These are phyloP conservation scores for Rhopilema esculentum DNA, from an alignment of 30 jellyfish, hydroid and myxozoan species.

Conservation along the genomic window DNA sequence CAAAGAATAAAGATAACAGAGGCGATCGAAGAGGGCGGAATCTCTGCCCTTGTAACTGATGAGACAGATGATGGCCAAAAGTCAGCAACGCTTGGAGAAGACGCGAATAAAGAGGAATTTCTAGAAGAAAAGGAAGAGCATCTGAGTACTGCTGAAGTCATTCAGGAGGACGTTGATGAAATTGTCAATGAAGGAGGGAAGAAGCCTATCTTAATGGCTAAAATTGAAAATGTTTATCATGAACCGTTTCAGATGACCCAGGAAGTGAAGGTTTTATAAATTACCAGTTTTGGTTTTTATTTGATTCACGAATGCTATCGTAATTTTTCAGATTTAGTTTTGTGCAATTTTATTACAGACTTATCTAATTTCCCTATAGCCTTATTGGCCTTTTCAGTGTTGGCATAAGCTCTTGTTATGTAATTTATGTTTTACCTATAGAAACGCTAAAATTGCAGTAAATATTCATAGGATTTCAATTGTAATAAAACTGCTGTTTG, in stretches of 20 bases:
- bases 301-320: background rate
- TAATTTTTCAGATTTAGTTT: too few relatives aligned
- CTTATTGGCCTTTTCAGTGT: background rate
- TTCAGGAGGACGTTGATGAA: background rate
- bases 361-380: background rate
- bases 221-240: constrained; percentile 80
- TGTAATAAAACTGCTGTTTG: too few relatives aligned
- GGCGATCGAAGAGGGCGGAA: constrained; percentile 49
- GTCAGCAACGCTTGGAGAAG: constrained; percentile 20
- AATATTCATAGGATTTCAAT: too few relatives aligned
- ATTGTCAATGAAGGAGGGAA: constrained; percentile 19
- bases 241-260: constrained; percentile 79
- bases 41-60: constrained; percentile 39
- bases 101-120: background rate
- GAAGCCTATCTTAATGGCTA: constrained; percentile 73
- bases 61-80: constrained; percentile 27
- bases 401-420: too few relatives aligned
- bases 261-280: constrained; percentile 77
- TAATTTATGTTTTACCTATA: background rate
- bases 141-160: background rate
- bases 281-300: background rate
- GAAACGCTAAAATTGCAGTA: too few relatives aligned
- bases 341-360: background rate
- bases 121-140: constrained; percentile 5
- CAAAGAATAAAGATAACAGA: constrained; percentile 59